Evolutionary conservation across 2,113 vertebrate genomes (phyloP).

Genomic region (Neofelis nebulosa): DNA sequence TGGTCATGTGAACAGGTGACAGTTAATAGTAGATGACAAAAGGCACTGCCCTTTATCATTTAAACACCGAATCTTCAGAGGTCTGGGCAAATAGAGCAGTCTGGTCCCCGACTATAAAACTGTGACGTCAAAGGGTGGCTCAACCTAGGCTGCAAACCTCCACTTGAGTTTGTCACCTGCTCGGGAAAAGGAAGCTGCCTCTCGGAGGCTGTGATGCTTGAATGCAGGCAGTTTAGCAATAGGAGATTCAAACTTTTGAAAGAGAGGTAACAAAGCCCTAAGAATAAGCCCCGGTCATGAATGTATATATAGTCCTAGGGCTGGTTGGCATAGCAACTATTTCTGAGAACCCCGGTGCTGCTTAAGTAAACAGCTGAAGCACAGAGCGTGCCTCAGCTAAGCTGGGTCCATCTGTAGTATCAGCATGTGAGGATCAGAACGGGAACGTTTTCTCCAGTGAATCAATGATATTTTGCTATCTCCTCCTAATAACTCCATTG

Average conservation of each 20-base stretch:
- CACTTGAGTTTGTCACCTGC: constrained; percentile 56
- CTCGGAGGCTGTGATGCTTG: constrained; percentile 31
- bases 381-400: constrained; percentile 78
- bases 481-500: constrained; percentile 54
- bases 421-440: constrained; percentile 64
- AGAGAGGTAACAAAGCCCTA: constrained; percentile 77
- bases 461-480: constrained; percentile 60
- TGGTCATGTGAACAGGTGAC: constrained; percentile 63
- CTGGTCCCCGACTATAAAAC: constrained; percentile 76
- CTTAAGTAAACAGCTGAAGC: constrained; percentile 85
- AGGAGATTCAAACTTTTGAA: constrained; percentile 80
- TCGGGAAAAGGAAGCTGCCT: background rate
- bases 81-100: constrained; percentile 76
- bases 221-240: constrained; percentile 68
- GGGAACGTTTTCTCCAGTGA: constrained; percentile 61
- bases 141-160: constrained; percentile 68
- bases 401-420: constrained; percentile 76
- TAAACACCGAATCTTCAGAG: constrained; percentile 80
- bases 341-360: constrained; percentile 83
- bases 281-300: constrained; percentile 83
- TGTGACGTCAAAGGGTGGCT: constrained; percentile 78
- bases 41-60: constrained; percentile 82
- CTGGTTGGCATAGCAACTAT: constrained; percentile 88
- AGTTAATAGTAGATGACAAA: constrained; percentile 85
- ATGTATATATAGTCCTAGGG: constrained; percentile 82